Percentiles rank a stretch among this genome's conserved stretches.
Conservation (phyloP, 1,140 invertebrate species). For the Plectus sambesii region DNA sequence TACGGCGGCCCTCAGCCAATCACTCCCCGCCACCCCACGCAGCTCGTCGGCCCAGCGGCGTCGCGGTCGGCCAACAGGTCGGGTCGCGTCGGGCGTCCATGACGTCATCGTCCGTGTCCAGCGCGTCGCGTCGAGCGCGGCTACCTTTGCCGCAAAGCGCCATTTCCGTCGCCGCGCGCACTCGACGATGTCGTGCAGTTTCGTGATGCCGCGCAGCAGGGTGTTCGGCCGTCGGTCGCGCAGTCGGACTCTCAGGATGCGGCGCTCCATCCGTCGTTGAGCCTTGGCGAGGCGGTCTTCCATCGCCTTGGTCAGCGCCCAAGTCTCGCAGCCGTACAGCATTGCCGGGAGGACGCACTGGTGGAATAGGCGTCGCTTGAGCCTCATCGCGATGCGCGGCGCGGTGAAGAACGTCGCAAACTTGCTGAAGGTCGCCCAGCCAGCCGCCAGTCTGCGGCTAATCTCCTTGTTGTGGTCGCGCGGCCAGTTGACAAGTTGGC, state of each 20-base stretch:
- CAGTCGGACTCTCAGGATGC: conserved; percentile 11
- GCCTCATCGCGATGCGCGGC: conserved; percentile 1
- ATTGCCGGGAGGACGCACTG: conserved; percentile 12
- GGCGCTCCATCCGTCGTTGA: conserved; percentile 9
- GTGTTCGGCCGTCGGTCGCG: not conserved
- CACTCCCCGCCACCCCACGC: no score
- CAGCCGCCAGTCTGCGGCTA: not conserved
- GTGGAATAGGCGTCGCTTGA: conserved; percentile 15
- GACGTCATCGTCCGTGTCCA: no score
- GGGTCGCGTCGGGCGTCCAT: no score
- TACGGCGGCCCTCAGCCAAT: no score
- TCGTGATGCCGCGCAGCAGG: conserved; percentile 6
- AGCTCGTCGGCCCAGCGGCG: no score
- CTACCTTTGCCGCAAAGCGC: no score
- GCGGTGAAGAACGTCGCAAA: conserved; percentile 1
- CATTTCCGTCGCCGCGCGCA: conserved; percentile 6
- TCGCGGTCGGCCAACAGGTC: no score
- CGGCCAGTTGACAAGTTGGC: conserved; percentile 10
- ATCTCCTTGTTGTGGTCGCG: conserved; percentile 9
- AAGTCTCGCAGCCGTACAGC: conserved; percentile 15
- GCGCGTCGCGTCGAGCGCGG: no score
- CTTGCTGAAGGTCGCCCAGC: conserved; percentile 4
- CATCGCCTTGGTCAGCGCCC: conserved; percentile 9
- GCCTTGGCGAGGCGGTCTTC: not conserved
- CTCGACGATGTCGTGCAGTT: conserved; percentile 8